Conservation (phyloP, 2,113 vertebrate genomes). For the Sebastes schlegelii region DNA sequence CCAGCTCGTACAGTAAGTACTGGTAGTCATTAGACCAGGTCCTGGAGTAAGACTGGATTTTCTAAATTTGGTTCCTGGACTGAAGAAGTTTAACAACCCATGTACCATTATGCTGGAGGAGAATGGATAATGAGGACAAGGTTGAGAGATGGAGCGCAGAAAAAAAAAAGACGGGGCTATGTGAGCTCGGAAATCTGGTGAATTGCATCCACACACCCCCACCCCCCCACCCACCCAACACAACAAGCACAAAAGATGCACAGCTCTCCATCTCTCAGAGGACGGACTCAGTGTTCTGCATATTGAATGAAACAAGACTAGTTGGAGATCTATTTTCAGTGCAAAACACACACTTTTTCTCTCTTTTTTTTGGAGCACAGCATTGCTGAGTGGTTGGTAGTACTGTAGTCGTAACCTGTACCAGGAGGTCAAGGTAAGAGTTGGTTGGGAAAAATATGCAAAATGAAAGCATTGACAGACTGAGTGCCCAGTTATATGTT, state of each 20-base stretch:
- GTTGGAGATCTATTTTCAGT: constrained; percentile 66
- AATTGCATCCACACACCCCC: constrained; percentile 50
- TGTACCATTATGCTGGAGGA: constrained; percentile 64
- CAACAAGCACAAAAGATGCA: constrained; percentile 68
- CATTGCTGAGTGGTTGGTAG: constrained; percentile 25
- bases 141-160: constrained; percentile 57
- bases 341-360: constrained; percentile 32
- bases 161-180: constrained; percentile 49
- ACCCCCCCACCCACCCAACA: constrained; percentile 48
- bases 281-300: constrained; percentile 57
- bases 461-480: constrained; percentile 17
- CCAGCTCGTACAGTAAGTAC: constrained; percentile 40
- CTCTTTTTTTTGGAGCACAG: neutral
- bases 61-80: constrained; percentile 71
- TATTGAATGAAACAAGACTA: constrained; percentile 71
- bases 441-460: neutral
- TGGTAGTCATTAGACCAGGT: constrained; percentile 69
- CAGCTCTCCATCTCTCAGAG: constrained; percentile 63
- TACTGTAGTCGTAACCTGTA: neutral
- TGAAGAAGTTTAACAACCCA: constrained; percentile 69
- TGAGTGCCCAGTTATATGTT: neutral
- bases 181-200: constrained; percentile 45
- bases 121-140: constrained; percentile 76
- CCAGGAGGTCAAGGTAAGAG: constrained; percentile 44
- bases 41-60: constrained; percentile 53